Conservation (phyloP, 2,888 invertebrate genomes). For the Copidosoma aretas region DNA sequence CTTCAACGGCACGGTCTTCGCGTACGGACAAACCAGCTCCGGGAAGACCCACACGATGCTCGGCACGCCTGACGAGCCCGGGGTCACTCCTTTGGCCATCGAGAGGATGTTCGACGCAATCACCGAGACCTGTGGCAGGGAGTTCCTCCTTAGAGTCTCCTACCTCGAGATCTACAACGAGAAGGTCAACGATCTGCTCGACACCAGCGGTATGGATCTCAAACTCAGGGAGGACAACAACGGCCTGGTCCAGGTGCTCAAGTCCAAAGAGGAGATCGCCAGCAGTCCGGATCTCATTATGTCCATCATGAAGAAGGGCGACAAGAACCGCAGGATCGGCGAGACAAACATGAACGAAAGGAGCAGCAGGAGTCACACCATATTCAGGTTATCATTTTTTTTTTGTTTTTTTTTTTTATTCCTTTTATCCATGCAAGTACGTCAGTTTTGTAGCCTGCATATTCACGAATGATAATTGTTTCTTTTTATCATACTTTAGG, state of each 20-base stretch:
- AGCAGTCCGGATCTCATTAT: constrained; percentile 70
- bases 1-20: constrained; percentile 87
- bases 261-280: constrained; percentile 72
- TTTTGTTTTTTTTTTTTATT: too few species aligned
- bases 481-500: constrained; percentile 38
- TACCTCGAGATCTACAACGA: constrained; percentile 92
- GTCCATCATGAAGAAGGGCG: constrained; percentile 69
- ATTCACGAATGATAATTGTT: too few species aligned
- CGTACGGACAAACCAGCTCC: constrained; percentile 90
- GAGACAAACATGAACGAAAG: constrained; percentile 88
- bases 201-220: constrained; percentile 68
- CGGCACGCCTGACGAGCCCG: constrained; percentile 73
- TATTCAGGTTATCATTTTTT: constrained; percentile 75
- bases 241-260: constrained; percentile 70
- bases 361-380: constrained; percentile 88
- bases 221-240: constrained; percentile 71
- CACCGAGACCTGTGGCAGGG: constrained; percentile 69
- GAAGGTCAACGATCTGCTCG: constrained; percentile 77
- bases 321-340: constrained; percentile 75
- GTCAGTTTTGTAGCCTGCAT: too few species aligned
- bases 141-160: constrained; percentile 81
- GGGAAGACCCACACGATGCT: constrained; percentile 88
- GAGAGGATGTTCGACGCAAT: constrained; percentile 75
- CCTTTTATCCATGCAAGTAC: too few species aligned
- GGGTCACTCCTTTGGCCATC: constrained; percentile 78